Evolutionary conservation across 53 echinoderm and acorn worm genomes (phyloP), one percentile per base, ranked within the genome.

Genomic region (Glandiceps talaboti): DNA sequence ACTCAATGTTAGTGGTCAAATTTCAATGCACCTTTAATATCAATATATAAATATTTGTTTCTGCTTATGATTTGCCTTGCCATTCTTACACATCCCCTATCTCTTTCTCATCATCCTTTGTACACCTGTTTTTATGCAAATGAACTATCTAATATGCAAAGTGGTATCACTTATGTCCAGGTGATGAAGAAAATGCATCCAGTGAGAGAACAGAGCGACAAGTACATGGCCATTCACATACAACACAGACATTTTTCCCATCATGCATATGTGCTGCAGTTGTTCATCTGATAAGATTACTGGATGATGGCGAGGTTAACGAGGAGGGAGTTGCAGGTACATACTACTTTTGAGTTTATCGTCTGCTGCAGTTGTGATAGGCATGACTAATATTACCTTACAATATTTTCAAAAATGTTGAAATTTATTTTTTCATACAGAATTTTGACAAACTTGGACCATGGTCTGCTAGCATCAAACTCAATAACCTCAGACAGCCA

Each of bases 291-390:
- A 89, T 91, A 1, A 86, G 87, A 0, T 86, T 93, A 27, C 80
- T 97, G 29, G 97, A 97, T 30, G 97, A 97, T 76, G 91, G 89
- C 10, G 97, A 97, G 79, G 97, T 97, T 33, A 97, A 97, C 74
- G 83, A 90, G 76, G 97, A 97, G 32, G 97, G 97, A 0, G 93
- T 97, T 12, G 85, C 97, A 93, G 97, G 97, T 97, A 20, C 28
- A 83, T 81, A 25, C 28, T 64, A 1, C 26, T 80, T 10, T 27
- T 28, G 25, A 12, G 20, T 45, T 45, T n/a, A n/a, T n/a, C n/a
- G n/a, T n/a, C n/a, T n/a, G n/a, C n/a, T n/a, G n/a, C n/a, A n/a
- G n/a, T n/a, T n/a, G n/a, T n/a, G n/a, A n/a, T n/a, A n/a, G n/a
- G n/a, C n/a, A n/a, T n/a, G n/a, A n/a, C n/a, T n/a, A n/a, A n/a